Base-by-base conservation (phyloP, 2,797 vertebrate genomes). In the Silurus aristotelis region DNA sequence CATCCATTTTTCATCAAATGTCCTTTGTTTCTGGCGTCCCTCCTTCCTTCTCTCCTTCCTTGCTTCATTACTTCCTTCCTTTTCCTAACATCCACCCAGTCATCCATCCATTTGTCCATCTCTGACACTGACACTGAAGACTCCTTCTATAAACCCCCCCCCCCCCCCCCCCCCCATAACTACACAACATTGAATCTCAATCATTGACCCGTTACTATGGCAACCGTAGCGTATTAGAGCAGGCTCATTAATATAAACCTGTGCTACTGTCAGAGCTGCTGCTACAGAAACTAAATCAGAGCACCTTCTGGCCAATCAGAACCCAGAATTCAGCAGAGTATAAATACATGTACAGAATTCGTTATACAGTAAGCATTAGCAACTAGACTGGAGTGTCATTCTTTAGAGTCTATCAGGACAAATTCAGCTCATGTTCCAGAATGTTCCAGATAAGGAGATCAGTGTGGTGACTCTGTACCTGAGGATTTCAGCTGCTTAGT, bases 371-470 rank as follows among this genome's bases (percentile, higher is more conserved):
- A 8, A 8, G 27, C 13, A 76, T 10, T 9, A 19, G 5, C 25
- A 43, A 6, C 19, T 78, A n/a, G 14, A 43, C 19, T 43, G 3
- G 6, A 43, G 31, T 61, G 56, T 43, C 7, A 9, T 13, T 43
- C 75, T 61, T 38, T 61, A 78, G 1, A 13, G 6, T 38, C 56
- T 61, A 46, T 43, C 31, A 1, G 43, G 76, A 83, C 86, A 72
- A 71, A 78, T 86, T 56, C 27, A 46, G 31, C 31, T 80, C 79
- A 64, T 52, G 79, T 80, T 27, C 63, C 38, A 43, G 56, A 70
- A 82, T 46, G 55, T 82, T 82, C 81, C 81, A 71, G 52, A 71
- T 83, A 43, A 82, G 31, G 56, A 83, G 55, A 72, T 83, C 68
- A 83, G 81, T 31, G 2, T 61, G 68, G 55, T 72, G 81, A 15